Evolutionary conservation across 2,113 vertebrate species (phyloP), one percentile per base, ranked within the genome.

Genomic region (Mormyrus iriodes): DNA sequence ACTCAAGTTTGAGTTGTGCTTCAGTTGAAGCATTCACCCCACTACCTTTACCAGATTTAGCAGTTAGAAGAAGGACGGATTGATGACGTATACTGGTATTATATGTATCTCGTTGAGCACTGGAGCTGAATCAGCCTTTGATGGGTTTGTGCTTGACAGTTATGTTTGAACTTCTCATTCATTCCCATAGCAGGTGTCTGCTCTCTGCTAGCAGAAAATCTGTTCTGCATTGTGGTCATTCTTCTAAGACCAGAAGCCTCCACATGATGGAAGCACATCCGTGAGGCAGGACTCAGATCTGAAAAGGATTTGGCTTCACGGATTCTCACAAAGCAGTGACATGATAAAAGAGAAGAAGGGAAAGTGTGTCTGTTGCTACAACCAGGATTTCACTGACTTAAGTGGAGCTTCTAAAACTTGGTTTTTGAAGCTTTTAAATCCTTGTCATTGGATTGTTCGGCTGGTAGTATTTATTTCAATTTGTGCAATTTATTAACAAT

Each of bases 131-230:
- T 89, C 88, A 4, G 51, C 69, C 88, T 92, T 92, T 90, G 90
- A 92, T n/a, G 89, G 89, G 85, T 58, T 48, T 89, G 46, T 88
- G 48, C 73, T 76, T 49, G 88, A 86, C 90, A 87, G 88, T 48
- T 24, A 46, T 9, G 89, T 92, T 90, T 91, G 87, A 92, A 91
- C 91, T 91, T 83, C 76, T 91, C 88, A 58, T 84, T 48, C n/a
- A 24, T 90, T 91, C 92, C 87, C 51, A 85, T 88, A 42, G 88
- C 24, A 55, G 42, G 46, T 39, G 51, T 55, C 51, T 85, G 39
- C 31, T 51, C 88, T 86, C 82, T 90, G 87, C 82, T 88, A 88
- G 88, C 89, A 31, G 1, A 42, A 89, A 53, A 89, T 69, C 58
- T 51, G 55, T 42, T 24, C 76, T 21, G 53, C 61, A 39, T 87